A percentile compares a stretch with the other conserved stretches of the same genome.
Evolutionary conservation across 2,797 vertebrate genomes (phyloP).

Genomic region (Xenops minutus): DNA sequence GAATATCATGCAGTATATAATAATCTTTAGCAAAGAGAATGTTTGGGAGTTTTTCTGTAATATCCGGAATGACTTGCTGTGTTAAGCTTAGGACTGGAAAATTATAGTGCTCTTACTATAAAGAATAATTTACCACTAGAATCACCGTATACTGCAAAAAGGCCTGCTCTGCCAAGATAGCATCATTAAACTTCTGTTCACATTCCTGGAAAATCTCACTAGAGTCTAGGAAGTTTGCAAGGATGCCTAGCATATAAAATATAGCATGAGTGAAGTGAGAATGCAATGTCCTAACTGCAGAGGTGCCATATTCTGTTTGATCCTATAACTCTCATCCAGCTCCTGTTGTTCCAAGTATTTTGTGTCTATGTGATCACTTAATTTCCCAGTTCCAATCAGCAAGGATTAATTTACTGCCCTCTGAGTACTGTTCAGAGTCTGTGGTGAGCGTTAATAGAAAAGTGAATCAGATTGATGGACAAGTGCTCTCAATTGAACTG

Average conservation of each 20-base stretch:
- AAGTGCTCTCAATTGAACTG: neutral
- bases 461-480: neutral
- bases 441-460: neutral
- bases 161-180: neutral
- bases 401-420: neutral
- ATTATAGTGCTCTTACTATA: neutral
- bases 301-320: neutral
- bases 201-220: neutral
- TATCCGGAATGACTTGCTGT: neutral
- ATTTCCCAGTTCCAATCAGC: neutral
- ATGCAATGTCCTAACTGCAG: neutral
- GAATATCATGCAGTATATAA: neutral
- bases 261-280: neutral
- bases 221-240: neutral
- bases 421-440: neutral
- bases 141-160: neutral
- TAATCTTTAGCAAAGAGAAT: neutral
- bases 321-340: neutral
- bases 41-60: neutral
- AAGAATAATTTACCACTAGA: neutral
- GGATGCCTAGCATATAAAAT: neutral
- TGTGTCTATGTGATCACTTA: neutral
- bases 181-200: neutral
- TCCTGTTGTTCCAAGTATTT: neutral
- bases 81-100: neutral